Conservation (phyloP, 2,113 vertebrate genomes). For the Speoplatyrhinus poulsoni region DNA sequence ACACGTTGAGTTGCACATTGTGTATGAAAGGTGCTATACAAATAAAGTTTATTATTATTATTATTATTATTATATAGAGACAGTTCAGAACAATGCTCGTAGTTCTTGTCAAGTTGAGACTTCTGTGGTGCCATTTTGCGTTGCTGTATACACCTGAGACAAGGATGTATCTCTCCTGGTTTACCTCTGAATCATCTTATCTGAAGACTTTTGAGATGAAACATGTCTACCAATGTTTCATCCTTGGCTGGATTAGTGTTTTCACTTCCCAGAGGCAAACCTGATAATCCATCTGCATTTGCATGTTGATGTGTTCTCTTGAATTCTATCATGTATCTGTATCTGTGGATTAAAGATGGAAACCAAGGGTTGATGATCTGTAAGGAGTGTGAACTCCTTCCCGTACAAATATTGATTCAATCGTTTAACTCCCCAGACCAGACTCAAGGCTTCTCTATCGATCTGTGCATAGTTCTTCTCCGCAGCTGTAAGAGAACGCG, state of each 20-base stretch:
- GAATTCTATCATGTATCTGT: neutral
- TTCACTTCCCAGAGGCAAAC: neutral
- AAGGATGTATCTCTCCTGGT: too few relatives aligned
- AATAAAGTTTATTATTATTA: too few relatives aligned
- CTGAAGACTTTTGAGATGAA: neutral
- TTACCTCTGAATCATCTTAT: too few relatives aligned
- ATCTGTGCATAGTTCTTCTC: conserved; percentile 29
- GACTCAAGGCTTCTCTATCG: conserved; percentile 18
- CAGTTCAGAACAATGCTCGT: too few relatives aligned
- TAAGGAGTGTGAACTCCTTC: conserved; percentile 17
- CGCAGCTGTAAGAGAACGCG: neutral
- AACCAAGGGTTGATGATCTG: conserved; percentile 12
- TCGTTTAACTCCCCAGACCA: conserved; percentile 14
- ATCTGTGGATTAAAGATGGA: conserved; percentile 1
- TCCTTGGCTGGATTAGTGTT: neutral
- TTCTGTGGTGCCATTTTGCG: too few relatives aligned
- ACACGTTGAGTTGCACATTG: too few relatives aligned
- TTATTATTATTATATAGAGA: too few relatives aligned
- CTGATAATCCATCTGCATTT: conserved; percentile 7
- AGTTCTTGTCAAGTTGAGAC: too few relatives aligned
- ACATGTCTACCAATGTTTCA: neutral
- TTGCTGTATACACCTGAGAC: too few relatives aligned
- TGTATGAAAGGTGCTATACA: too few relatives aligned
- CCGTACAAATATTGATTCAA: conserved; percentile 20
- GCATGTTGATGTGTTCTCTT: neutral